Evolutionary conservation across 2,797 vertebrate species (phyloP).

Genomic region (Dryobates pubescens): DNA sequence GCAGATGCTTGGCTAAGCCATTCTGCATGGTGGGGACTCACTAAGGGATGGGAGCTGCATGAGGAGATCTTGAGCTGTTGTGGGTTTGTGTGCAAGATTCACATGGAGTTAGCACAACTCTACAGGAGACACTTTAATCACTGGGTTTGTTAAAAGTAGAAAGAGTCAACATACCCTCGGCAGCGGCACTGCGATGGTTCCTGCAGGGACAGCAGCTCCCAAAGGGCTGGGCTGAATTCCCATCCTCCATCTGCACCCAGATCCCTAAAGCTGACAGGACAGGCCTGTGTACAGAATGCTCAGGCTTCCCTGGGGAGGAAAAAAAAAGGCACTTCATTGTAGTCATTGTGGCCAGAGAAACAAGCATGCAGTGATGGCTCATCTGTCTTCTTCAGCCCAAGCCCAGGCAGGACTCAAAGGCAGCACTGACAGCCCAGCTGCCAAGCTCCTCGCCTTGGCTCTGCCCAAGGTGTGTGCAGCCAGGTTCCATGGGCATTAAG

Average conservation of each 20-base stretch:
- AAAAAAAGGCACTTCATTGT: not conserved
- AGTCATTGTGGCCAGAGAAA: slow-evolving; percentile 4
- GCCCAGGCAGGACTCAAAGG: slow-evolving; percentile 1
- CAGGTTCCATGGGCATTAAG: not conserved
- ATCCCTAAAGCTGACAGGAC: not conserved
- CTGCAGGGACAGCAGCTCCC: not conserved
- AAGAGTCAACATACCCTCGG: not conserved
- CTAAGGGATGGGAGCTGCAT: not conserved
- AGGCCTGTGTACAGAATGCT: not conserved
- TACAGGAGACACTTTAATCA: not conserved
- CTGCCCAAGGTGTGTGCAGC: not conserved
- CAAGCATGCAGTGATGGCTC: not conserved
- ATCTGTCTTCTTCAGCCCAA: slow-evolving; percentile 4
- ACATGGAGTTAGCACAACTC: not conserved
- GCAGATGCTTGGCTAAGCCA: not conserved
- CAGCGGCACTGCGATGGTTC: not conserved
- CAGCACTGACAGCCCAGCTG: not conserved
- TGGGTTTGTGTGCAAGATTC: not conserved
- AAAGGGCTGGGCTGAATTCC: not conserved
- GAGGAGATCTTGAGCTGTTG: not conserved
- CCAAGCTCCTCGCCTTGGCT: slow-evolving; percentile 20
- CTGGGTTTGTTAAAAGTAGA: not conserved
- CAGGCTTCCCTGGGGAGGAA: not conserved
- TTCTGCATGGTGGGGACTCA: not conserved
- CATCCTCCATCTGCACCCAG: not conserved